A percentile compares a stretch with the other conserved stretches of the same genome.
phyloP scores from a whole-genome alignment of 1,140 invertebrate genomes.

The Pachyrhynchus sulphureomaculatus region DNA sequence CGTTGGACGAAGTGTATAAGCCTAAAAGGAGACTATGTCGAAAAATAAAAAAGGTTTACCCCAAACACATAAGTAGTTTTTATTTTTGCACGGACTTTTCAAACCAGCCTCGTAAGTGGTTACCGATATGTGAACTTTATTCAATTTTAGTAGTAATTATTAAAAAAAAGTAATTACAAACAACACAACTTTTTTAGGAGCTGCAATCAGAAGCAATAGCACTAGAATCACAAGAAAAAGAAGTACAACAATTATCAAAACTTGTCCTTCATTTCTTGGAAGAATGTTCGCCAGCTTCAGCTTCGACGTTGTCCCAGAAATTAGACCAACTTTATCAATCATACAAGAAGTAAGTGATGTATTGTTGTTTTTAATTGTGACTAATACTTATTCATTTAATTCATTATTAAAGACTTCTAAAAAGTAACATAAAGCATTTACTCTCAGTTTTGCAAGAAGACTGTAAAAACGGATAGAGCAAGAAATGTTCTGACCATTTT shows the following conservation, averaged over 20 bases:
- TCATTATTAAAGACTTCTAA: not conserved
- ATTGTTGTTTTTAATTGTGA: not conserved
- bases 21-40: too few species aligned
- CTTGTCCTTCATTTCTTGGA: slow-evolving; percentile 60
- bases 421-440: too few species aligned
- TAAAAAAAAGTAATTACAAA: not conserved
- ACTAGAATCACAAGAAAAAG: slow-evolving; percentile 56
- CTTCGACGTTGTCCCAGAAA: slow-evolving; percentile 58
- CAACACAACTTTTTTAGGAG: slow-evolving; percentile 54
- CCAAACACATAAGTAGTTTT: too few species aligned
- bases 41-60: too few species aligned
- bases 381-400: not conserved
- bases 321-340: slow-evolving; percentile 56
- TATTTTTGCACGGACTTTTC: too few species aligned
- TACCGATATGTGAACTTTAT: too few species aligned
- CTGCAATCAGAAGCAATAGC: slow-evolving; percentile 62
- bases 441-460: too few species aligned
- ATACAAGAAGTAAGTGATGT: slow-evolving; percentile 58
- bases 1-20: too few species aligned
- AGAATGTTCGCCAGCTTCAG: slow-evolving; percentile 57
- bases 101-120: too few species aligned
- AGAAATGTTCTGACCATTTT: too few species aligned
- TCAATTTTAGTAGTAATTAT: too few species aligned
- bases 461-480: too few species aligned
- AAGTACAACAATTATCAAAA: slow-evolving; percentile 57